Evolutionary conservation across 2,888 invertebrate species (phyloP).

Genomic region (Periphyllus acericola): DNA sequence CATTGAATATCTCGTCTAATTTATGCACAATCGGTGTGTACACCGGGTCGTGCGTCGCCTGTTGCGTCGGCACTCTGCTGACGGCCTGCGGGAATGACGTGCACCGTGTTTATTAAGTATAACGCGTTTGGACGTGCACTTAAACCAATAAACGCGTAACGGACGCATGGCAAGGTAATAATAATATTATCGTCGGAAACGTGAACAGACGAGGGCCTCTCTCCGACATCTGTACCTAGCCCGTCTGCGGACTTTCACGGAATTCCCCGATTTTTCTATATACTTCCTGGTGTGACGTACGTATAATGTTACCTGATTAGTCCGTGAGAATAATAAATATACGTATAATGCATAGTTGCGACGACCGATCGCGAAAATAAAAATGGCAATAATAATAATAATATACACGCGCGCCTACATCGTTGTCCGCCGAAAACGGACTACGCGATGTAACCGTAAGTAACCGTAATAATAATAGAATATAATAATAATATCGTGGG

Average conservation of each 20-base stretch:
- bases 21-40: constrained; percentile 67
- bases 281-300: too few species aligned
- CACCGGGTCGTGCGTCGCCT: constrained; percentile 66
- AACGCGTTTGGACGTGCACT: too few species aligned
- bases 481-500: background rate
- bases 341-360: background rate
- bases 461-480: background rate
- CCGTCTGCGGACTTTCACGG: too few species aligned
- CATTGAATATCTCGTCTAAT: constrained; percentile 67
- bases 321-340: too few species aligned
- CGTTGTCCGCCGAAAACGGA: background rate
- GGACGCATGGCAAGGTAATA: too few species aligned
- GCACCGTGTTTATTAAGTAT: too few species aligned
- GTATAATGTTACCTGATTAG: too few species aligned
- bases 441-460: background rate
- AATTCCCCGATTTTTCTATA: too few species aligned
- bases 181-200: too few species aligned
- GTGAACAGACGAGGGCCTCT: too few species aligned
- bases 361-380: background rate
- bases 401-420: background rate
- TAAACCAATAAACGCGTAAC: too few species aligned
- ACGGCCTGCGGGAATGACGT: background rate
- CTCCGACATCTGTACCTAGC: too few species aligned
- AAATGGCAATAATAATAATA: background rate
- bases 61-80: background rate